A percentile compares a stretch with the other conserved stretches of the same genome.
These are phyloP conservation scores for Malacoctenus gilli DNA, from an alignment of 2,797 vertebrate genomes.

Conservation along the genomic window DNA sequence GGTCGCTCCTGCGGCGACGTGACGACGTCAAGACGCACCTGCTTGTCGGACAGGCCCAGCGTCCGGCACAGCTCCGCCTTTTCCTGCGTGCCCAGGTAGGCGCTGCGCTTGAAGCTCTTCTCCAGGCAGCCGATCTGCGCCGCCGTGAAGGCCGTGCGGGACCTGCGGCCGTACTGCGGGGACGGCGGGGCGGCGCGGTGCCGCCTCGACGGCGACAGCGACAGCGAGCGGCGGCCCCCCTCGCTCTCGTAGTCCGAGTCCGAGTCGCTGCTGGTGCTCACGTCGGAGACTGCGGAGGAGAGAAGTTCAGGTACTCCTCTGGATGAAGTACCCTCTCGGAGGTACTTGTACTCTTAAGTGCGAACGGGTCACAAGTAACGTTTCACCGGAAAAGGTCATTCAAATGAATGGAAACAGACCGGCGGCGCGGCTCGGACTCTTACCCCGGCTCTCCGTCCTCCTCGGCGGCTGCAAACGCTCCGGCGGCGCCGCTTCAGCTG, in stretches of 20 bases:
- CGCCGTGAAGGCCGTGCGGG: conserved; percentile 82
- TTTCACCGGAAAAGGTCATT: no score
- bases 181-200: conserved; percentile 22
- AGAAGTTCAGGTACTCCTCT: no score
- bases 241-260: conserved; percentile 84
- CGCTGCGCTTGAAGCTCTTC: conserved; percentile 80
- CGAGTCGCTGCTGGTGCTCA: conserved; percentile 67
- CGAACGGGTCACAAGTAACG: no score
- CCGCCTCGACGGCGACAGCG: conserved; percentile 57
- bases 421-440: no score
- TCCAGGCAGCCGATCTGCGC: conserved; percentile 83
- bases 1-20: no score
- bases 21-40: conserved; percentile 74
- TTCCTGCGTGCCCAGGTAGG: conserved; percentile 83
- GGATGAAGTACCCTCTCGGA: no score
- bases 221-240: conserved; percentile 66
- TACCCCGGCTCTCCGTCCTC: no score
- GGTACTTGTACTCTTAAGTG: no score
- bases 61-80: conserved; percentile 82
- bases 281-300: conserved; percentile 50
- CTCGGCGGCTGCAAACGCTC: no score
- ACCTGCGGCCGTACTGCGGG: conserved; percentile 65
- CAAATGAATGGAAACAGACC: no score
- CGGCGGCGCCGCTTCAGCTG: conserved; percentile 6
- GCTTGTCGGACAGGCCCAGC: conserved; percentile 83